phyloP scores from a whole-genome alignment of 2,888 invertebrate genomes.

The Digitonthophagus gazella region DNA sequence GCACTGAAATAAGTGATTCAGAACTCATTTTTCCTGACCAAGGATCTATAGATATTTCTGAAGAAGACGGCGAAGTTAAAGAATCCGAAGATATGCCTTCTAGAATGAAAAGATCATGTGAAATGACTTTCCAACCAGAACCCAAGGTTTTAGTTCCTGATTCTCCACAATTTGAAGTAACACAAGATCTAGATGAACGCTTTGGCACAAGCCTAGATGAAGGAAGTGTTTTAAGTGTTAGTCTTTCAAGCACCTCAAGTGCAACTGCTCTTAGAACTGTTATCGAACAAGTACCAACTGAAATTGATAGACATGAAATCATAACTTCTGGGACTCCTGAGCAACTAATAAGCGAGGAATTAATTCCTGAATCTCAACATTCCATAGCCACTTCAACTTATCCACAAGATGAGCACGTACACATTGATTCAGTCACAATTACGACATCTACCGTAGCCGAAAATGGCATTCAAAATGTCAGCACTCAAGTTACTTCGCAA shows the following conservation, averaged over 20 bases:
- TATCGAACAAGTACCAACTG: slow-evolving; percentile 50
- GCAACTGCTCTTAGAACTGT: slow-evolving; percentile 49
- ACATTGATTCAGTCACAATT: slow-evolving; percentile 54
- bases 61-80: slow-evolving; percentile 54
- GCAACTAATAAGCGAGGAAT: slow-evolving; percentile 48
- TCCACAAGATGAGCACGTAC: slow-evolving; percentile 39
- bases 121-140: slow-evolving; percentile 82
- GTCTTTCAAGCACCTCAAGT: slow-evolving; percentile 60
- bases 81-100: slow-evolving; percentile 59
- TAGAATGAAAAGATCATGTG: slow-evolving; percentile 83
- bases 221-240: slow-evolving; percentile 58
- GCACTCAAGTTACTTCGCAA: slow-evolving; percentile 57
- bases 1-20: slow-evolving; percentile 44
- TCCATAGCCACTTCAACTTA: slow-evolving; percentile 46
- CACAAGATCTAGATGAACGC: slow-evolving; percentile 53
- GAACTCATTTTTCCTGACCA: slow-evolving; percentile 40
- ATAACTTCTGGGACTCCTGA: slow-evolving; percentile 50
- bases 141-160: slow-evolving; percentile 50
- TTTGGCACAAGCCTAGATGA: slow-evolving; percentile 60
- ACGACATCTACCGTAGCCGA: slow-evolving; percentile 54
- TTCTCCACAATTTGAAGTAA: slow-evolving; percentile 54
- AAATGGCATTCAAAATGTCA: slow-evolving; percentile 54
- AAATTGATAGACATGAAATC: slow-evolving; percentile 49
- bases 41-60: slow-evolving; percentile 58
- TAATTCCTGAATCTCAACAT: slow-evolving; percentile 37